Evolutionary conservation across 2,113 vertebrate species (phyloP).

Genomic region (Nannobrachium achirus): DNA sequence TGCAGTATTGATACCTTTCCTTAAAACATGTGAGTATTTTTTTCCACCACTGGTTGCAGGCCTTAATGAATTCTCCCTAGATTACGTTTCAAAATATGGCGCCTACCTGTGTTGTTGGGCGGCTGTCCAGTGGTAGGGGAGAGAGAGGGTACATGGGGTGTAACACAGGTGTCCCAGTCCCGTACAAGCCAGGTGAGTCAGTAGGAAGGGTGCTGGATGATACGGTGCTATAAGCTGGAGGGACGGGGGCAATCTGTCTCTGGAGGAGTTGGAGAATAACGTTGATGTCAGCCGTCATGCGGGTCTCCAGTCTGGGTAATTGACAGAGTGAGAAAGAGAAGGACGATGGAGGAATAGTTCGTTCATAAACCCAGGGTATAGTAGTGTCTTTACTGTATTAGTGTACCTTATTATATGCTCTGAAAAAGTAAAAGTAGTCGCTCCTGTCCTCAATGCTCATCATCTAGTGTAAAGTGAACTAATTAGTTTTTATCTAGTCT

Average conservation of each 20-base stretch:
- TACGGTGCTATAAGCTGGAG: conserved; percentile 85
- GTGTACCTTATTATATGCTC: no score
- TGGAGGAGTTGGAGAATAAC: conserved; percentile 94
- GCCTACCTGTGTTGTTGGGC: conserved; percentile 76
- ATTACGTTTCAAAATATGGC: background rate
- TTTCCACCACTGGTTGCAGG: no score
- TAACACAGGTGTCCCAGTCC: conserved; percentile 69
- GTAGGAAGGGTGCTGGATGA: conserved; percentile 72
- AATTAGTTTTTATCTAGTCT: no score
- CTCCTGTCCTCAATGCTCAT: no score
- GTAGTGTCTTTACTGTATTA: no score
- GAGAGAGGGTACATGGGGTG: conserved; percentile 66
- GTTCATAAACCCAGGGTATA: no score
- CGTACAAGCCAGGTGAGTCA: conserved; percentile 78
- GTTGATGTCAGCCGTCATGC: conserved; percentile 91
- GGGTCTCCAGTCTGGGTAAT: conserved; percentile 88
- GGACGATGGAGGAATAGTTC: background rate
- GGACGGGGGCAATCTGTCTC: conserved; percentile 86
- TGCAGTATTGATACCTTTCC: no score
- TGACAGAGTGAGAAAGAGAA: background rate
- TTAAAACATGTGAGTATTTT: no score
- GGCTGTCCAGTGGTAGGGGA: conserved; percentile 60
- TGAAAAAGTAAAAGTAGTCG: no score
- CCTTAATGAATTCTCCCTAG: background rate
- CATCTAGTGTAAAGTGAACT: no score